A percentile compares a stretch with the other conserved stretches of the same genome.
phyloP scores from a whole-genome alignment of 2,888 invertebrate species.

The Escarpia spicata region DNA sequence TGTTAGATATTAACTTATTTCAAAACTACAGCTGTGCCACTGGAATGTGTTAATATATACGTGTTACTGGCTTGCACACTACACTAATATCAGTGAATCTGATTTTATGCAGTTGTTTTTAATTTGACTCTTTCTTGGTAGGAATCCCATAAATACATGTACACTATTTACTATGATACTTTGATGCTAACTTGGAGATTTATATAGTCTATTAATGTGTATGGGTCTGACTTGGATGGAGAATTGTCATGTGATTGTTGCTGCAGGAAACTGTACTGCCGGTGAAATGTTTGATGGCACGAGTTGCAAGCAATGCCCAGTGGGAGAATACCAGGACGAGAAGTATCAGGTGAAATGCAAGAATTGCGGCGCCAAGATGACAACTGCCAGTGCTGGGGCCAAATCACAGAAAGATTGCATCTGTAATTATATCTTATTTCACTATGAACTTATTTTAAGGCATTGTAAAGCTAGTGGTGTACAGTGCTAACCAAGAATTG shows the following conservation, averaged over 20 bases:
- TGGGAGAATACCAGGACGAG: background rate
- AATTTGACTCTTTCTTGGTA: background rate
- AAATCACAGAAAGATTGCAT: background rate
- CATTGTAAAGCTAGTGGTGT: background rate
- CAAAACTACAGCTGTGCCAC: background rate
- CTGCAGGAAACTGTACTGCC: background rate
- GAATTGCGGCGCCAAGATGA: background rate
- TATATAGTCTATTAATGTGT: background rate
- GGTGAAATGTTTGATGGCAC: background rate
- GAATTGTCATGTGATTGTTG: background rate
- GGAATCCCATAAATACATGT: background rate
- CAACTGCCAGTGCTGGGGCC: background rate
- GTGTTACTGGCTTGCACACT: background rate
- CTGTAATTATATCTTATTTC: background rate
- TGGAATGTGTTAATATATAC: too few species aligned
- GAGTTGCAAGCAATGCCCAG: background rate
- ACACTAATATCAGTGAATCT: background rate
- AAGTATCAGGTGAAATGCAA: background rate
- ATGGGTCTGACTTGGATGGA: background rate
- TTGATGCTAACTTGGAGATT: background rate
- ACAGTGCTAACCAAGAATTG: too few species aligned
- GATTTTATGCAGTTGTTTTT: background rate
- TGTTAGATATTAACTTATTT: background rate
- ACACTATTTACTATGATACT: background rate
- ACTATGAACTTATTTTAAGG: background rate